Percentiles rank a stretch among this genome's conserved stretches.
These are phyloP conservation scores for Lindbergichthys nudifrons DNA, from an alignment of 2,797 vertebrate species.

Conservation along the genomic window DNA sequence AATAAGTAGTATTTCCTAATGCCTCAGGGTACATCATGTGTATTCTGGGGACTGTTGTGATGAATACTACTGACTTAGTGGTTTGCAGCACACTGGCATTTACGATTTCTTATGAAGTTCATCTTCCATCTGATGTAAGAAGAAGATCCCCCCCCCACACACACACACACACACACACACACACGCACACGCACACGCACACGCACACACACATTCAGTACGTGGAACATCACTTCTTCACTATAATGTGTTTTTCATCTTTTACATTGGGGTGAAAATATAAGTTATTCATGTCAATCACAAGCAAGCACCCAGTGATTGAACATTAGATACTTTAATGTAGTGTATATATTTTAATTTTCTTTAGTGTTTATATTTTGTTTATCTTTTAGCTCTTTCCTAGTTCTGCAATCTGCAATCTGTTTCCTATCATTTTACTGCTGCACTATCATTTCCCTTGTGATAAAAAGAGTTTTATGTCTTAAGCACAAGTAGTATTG, in stretches of 20 bases:
- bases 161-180: not conserved
- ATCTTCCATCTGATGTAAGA: conserved; percentile 43
- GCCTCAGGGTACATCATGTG: conserved; percentile 33
- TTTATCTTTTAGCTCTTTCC: not conserved
- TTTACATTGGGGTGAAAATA: conserved; percentile 6
- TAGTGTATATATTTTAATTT: not conserved
- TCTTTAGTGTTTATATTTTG: not conserved
- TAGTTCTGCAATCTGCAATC: not conserved
- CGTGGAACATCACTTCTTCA: conserved; percentile 36
- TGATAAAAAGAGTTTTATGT: not conserved
- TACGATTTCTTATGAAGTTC: conserved; percentile 22
- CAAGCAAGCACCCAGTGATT: not conserved
- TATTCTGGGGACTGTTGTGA: conserved; percentile 27
- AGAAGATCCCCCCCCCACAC: not conserved
- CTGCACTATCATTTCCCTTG: not conserved
- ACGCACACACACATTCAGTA: conserved; percentile 13
- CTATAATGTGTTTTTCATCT: not conserved
- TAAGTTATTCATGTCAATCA: not conserved
- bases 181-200: not conserved
- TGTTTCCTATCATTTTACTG: not conserved
- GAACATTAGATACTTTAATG: not conserved
- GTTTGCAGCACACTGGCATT: conserved; percentile 28
- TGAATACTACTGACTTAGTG: conserved; percentile 18
- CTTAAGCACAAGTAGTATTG: not conserved
- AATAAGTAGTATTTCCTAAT: conserved; percentile 48